Conservation (phyloP, 2,888 invertebrate genomes). For the Allophyes oxyacanthae region DNA sequence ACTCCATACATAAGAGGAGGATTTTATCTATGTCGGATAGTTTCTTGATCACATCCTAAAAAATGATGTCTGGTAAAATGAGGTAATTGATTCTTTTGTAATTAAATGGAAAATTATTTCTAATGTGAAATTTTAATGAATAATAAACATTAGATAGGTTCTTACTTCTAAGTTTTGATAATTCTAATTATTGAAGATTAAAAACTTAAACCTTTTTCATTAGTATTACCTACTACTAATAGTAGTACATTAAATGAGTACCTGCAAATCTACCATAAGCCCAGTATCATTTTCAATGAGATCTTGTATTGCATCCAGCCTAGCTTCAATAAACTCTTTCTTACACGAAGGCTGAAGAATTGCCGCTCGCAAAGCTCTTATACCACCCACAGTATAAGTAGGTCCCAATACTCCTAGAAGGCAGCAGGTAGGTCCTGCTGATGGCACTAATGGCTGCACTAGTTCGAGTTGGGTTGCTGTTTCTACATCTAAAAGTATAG, state of each 20-base stretch:
- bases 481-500: conserved; percentile 91
- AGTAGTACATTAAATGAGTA: no score
- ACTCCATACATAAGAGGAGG: conserved; percentile 88
- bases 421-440: conserved; percentile 82
- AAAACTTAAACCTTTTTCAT: no score
- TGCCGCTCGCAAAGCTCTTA: conserved; percentile 93
- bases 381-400: conserved; percentile 90
- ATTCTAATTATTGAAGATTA: no score
- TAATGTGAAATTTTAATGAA: no score
- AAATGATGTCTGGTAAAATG: no score
- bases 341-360: conserved; percentile 94
- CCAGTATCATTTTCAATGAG: conserved; percentile 91
- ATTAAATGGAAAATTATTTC: no score
- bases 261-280: conserved; percentile 91
- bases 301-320: conserved; percentile 94
- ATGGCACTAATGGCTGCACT: conserved; percentile 88
- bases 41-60: conserved; percentile 90
- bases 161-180: no score
- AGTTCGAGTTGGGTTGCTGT: conserved; percentile 94
- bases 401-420: conserved; percentile 83
- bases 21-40: conserved; percentile 94
- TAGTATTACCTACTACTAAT: no score
- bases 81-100: no score
- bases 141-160: no score
- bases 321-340: conserved; percentile 90